Evolutionary conservation across 2,888 invertebrate genomes (phyloP).

Genomic region (Blomia tropicalis): DNA sequence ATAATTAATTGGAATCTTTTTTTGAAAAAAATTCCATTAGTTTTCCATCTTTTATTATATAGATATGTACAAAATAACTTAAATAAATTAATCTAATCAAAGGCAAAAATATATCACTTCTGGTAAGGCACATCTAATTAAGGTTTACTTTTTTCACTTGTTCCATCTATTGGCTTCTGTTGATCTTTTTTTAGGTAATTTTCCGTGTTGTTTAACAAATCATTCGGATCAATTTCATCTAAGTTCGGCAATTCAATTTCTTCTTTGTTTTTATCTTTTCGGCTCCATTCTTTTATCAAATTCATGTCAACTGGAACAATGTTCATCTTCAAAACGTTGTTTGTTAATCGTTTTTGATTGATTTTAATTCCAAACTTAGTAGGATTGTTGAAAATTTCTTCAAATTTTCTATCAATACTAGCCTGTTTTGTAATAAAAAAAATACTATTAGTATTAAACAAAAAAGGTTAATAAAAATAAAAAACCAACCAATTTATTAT

Average conservation of each 20-base stretch:
- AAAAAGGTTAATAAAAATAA: neutral
- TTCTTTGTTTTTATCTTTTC: neutral
- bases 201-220: slow-evolving; percentile 18
- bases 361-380: slow-evolving; percentile 1
- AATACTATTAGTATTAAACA: too few relatives aligned
- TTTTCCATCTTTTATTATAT: too few relatives aligned
- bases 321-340: slow-evolving; percentile 13
- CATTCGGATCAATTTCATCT: slow-evolving; percentile 19
- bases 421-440: too few relatives aligned
- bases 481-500: neutral
- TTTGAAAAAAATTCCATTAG: too few relatives aligned
- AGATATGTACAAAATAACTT: too few relatives aligned
- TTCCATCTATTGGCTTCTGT: too few relatives aligned
- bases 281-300: neutral
- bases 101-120: too few relatives aligned
- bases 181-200: neutral
- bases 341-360: slow-evolving; percentile 17
- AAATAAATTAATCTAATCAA: too few relatives aligned
- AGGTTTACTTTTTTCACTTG: too few relatives aligned
- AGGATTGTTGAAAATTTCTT: slow-evolving; percentile 2
- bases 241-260: neutral
- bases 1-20: too few relatives aligned
- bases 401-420: slow-evolving; percentile 14
- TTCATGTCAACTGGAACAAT: neutral
- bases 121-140: too few relatives aligned